These are phyloP conservation scores for Potamilus streckersoni DNA, from an alignment of 1,140 invertebrate species.

Conservation along the genomic window DNA sequence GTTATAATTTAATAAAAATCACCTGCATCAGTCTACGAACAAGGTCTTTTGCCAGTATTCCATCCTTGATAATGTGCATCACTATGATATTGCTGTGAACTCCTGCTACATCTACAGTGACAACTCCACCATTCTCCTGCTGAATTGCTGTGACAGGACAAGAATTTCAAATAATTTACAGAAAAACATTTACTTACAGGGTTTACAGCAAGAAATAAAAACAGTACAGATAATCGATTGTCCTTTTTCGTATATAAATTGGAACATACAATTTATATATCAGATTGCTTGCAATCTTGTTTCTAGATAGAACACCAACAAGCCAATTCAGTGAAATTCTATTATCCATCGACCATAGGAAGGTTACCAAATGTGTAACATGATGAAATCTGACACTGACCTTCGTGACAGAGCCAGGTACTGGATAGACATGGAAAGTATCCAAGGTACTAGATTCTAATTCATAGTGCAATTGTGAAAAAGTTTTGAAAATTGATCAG, in stretches of 20 bases:
- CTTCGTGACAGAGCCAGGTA: too few species aligned
- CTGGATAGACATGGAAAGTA: too few species aligned
- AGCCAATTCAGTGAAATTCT: too few species aligned
- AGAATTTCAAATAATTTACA: constrained; percentile 12
- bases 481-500: too few species aligned
- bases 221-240: background rate
- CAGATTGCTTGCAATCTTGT: background rate
- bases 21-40: constrained; percentile 72
- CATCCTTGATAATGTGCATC: constrained; percentile 72
- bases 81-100: constrained; percentile 86
- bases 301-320: too few species aligned
- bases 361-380: too few species aligned
- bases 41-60: constrained; percentile 72
- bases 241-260: background rate
- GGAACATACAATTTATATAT: background rate
- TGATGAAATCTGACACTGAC: too few species aligned
- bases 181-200: background rate
- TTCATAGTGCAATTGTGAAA: too few species aligned
- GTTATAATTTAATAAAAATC: constrained; percentile 29
- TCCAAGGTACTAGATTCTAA: too few species aligned
- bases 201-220: background rate
- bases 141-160: constrained; percentile 74
- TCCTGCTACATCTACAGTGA: constrained; percentile 75
- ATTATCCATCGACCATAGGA: too few species aligned
- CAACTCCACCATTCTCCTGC: constrained; percentile 50